Evolutionary conservation across 2,888 invertebrate genomes (phyloP).

Genomic region (Anorthoa munda): DNA sequence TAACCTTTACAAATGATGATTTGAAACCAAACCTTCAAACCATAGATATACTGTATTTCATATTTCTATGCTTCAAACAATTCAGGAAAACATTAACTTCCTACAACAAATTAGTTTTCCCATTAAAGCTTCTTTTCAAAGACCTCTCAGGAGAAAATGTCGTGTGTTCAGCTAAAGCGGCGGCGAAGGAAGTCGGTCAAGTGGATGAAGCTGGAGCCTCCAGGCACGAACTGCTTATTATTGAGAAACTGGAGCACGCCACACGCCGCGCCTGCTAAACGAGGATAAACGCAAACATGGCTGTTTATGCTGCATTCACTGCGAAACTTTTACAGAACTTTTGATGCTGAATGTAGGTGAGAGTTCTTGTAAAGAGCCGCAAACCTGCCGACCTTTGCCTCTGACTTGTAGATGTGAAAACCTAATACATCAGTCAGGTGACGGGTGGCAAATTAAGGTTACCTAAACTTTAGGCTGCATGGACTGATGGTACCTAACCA

Average conservation of each 20-base stretch:
- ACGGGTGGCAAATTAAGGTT: background rate
- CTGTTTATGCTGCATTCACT: conserved; percentile 8
- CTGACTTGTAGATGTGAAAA: background rate
- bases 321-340: background rate
- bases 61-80: no score
- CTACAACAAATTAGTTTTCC: conserved; percentile 7
- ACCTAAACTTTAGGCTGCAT: background rate
- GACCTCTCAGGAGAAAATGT: conserved; percentile 32
- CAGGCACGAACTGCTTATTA: conserved; percentile 62
- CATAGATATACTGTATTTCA: no score
- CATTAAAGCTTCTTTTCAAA: conserved; percentile 35
- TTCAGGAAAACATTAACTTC: background rate
- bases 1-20: no score
- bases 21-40: background rate
- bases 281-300: conserved; percentile 32
- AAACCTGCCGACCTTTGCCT: background rate
- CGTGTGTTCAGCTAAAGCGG: conserved; percentile 29
- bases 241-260: conserved; percentile 58
- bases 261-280: conserved; percentile 16
- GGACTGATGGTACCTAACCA: background rate
- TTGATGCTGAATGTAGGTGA: conserved; percentile 9
- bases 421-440: background rate
- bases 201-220: conserved; percentile 46
- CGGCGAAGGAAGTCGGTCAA: conserved; percentile 60
- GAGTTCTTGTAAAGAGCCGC: background rate